Percentiles rank a stretch among this genome's conserved stretches.
Conservation (phyloP, 2,888 invertebrate genomes). For the Agriotes lineatus region DNA sequence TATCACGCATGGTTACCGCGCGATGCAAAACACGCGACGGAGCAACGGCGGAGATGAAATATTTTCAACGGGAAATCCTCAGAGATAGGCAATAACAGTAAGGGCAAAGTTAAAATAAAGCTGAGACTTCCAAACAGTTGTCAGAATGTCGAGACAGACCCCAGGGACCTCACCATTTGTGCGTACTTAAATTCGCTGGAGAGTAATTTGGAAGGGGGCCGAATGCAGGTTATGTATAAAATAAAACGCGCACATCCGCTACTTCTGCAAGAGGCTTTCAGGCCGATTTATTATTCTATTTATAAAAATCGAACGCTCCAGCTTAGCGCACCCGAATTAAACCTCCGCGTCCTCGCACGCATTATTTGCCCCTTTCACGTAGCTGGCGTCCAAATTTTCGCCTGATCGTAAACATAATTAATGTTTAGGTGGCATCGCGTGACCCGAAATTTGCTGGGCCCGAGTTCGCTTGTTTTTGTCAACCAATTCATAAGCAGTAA, state of each 20-base stretch:
- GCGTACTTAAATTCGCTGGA: constrained; percentile 41
- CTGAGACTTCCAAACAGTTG: constrained; percentile 42
- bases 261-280: constrained; percentile 8
- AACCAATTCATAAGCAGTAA: too few relatives aligned
- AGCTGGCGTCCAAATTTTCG: background rate
- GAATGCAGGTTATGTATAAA: constrained; percentile 23
- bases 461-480: too few relatives aligned
- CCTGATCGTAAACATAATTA: background rate
- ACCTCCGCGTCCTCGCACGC: background rate
- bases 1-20: background rate
- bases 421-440: too few relatives aligned
- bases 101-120: constrained; percentile 41
- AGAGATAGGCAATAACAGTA: constrained; percentile 43
- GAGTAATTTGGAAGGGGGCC: constrained; percentile 32
- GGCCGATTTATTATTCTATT: constrained; percentile 21
- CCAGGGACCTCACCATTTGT: constrained; percentile 39
- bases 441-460: too few relatives aligned
- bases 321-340: constrained; percentile 9
- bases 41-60: constrained; percentile 31
- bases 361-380: background rate
- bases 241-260: constrained; percentile 10
- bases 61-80: constrained; percentile 35
- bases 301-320: constrained; percentile 14
- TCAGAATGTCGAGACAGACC: constrained; percentile 41
- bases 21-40: constrained; percentile 14